Percentiles rank a stretch among this genome's conserved stretches.
These are phyloP conservation scores for Xiphydria camelus DNA, from an alignment of 2,888 invertebrate species.

Conservation along the genomic window DNA sequence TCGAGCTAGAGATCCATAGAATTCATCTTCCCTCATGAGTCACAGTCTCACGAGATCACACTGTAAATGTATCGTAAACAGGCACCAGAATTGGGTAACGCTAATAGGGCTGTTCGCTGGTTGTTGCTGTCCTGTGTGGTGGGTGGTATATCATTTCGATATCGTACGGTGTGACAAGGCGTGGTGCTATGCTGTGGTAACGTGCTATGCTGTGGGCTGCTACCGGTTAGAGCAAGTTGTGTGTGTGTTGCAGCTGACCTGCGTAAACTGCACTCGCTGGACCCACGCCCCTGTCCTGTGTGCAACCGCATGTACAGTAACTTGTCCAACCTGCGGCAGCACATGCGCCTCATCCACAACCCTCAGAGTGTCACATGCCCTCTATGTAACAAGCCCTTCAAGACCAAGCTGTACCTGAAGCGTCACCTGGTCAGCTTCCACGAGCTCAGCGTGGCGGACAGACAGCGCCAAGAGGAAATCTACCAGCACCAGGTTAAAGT, in stretches of 20 bases:
- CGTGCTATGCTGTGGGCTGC: constrained; percentile 44
- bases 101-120: constrained; percentile 56
- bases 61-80: no score
- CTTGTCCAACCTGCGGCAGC: constrained; percentile 67
- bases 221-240: constrained; percentile 57
- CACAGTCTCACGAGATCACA: no score
- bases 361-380: constrained; percentile 66
- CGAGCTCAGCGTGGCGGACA: constrained; percentile 55
- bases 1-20: no score
- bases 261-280: constrained; percentile 61
- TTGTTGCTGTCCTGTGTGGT: constrained; percentile 59
- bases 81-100: constrained; percentile 33
- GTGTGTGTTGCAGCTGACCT: constrained; percentile 60
- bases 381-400: constrained; percentile 66
- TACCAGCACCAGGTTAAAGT: constrained; percentile 51
- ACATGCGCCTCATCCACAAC: constrained; percentile 69
- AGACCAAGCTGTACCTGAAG: constrained; percentile 67
- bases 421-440: constrained; percentile 65
- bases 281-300: constrained; percentile 66
- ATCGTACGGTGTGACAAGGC: constrained; percentile 29
- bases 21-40: no score
- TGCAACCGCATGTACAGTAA: constrained; percentile 70
- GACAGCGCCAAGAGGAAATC: constrained; percentile 54
- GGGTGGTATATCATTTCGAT: constrained; percentile 47
- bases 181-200: constrained; percentile 43